Base-by-base conservation (phyloP, 2,113 vertebrate species). In the Pedionomus torquatus region DNA sequence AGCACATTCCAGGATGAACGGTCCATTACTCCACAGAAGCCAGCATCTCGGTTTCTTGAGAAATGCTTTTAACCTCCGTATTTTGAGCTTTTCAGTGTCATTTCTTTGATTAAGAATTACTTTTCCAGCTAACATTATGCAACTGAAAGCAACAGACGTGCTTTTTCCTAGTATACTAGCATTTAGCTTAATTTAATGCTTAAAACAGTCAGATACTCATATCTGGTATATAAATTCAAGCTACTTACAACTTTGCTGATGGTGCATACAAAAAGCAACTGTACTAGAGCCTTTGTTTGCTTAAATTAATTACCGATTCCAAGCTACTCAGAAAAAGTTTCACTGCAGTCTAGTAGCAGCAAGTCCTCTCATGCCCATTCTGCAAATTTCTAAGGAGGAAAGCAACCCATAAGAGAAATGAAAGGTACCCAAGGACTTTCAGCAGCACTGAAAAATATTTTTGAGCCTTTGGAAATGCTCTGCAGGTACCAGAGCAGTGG, bases 71-170 rank as follows among this genome's bases (percentile, higher is more conserved):
- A 23, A 61, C 21, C 17, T 78, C 39, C 20, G 6, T 0, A 2
- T 52, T 83, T 69, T 64, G 51, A 41, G 33, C 35, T 61, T 77
- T 18, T 44, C 25, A 13, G 3, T 31, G 35, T 35, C 2, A 68
- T 35, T 60, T 74, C 48, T 58, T 10, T 37, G 20, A 81, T 11
- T 41, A 89, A 66, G 37, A 83, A 91, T 57, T 33, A 52, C 49
- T 61, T 83, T 69, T 44, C 77, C 60, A 84, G 54, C 26, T 57
- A 81, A 39, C 17, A 2, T 31, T 18, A 75, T 2, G 7, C 7
- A 66, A 68, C 35, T 17, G 9, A 68, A 80, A 35, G 60, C 17
- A 52, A 39, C 35, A 18, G 0, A 9, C 0, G 0, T n/a, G 35
- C 7, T 1, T 65, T 60, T 89, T 70, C 58, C 58, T 57, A 19